Conservation (phyloP, 2,888 invertebrate species). For the Bhutanitis thaidina region DNA sequence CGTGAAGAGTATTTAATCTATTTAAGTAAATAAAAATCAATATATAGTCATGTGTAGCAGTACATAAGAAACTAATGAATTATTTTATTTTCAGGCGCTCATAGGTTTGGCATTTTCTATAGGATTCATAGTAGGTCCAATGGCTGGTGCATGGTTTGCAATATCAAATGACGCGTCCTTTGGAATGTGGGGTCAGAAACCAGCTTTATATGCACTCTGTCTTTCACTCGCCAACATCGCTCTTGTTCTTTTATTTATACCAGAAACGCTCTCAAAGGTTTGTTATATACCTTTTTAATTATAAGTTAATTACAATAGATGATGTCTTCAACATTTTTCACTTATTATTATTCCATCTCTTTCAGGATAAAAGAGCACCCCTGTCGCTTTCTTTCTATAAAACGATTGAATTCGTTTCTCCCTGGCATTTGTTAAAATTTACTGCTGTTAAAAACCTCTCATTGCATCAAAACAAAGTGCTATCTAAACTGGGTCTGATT, state of each 20-base stretch:
- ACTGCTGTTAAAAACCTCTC: conserved; percentile 84
- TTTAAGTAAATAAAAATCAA: too few species aligned
- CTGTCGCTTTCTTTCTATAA: conserved; percentile 83
- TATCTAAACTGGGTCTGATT: conserved; percentile 85
- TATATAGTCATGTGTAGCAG: too few species aligned
- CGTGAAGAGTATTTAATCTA: too few species aligned
- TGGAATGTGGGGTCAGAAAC: conserved; percentile 88
- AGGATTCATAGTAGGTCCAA: conserved; percentile 97
- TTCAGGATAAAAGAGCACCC: conserved; percentile 85
- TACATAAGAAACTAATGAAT: not conserved
- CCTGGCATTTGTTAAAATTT: conserved; percentile 76
- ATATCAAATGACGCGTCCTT: conserved; percentile 77
- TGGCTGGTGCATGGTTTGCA: conserved; percentile 95
- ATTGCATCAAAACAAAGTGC: conserved; percentile 80
- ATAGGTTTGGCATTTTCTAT: conserved; percentile 98
- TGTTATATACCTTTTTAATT: conserved; percentile 14
- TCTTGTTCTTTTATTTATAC: conserved; percentile 85
- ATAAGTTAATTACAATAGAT: not conserved
- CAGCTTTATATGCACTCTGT: conserved; percentile 87
- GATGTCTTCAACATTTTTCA: not conserved
- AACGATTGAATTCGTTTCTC: conserved; percentile 75
- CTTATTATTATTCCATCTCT: conserved; percentile 29
- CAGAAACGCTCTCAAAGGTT: conserved; percentile 91
- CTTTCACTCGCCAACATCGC: conserved; percentile 89
- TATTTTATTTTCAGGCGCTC: conserved; percentile 85